Evolutionary conservation across 2,797 vertebrate species (phyloP).

Genomic region (Gouania willdenowi): DNA sequence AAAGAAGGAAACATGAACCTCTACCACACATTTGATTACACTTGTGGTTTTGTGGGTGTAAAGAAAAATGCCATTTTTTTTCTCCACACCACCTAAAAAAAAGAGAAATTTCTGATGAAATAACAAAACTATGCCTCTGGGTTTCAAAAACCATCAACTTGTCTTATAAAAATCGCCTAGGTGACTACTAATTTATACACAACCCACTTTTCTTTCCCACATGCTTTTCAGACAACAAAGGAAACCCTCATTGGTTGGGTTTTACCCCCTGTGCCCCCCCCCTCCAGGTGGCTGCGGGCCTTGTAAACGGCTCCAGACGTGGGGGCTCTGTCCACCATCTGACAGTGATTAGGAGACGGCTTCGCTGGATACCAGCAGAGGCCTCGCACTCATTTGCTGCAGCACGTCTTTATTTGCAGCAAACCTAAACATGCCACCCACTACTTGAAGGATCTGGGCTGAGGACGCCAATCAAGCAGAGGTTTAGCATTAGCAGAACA

Average conservation of each 20-base stretch:
- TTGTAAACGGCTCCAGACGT: constrained; percentile 68
- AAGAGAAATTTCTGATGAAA: no score
- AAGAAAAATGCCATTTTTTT: no score
- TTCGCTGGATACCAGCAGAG: constrained; percentile 35
- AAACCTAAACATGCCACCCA: constrained; percentile 61
- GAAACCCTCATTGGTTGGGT: constrained; percentile 31
- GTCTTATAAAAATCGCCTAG: constrained; percentile 8
- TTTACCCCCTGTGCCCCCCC: neutral
- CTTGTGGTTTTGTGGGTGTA: no score
- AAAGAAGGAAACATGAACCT: no score
- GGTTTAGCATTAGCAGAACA: no score
- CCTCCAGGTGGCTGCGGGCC: constrained; percentile 46
- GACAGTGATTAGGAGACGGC: constrained; percentile 67
- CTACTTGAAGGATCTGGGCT: constrained; percentile 16
- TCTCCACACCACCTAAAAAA: no score
- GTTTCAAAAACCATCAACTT: constrained; percentile 7
- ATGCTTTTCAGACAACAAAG: constrained; percentile 68
- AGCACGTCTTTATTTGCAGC: constrained; percentile 56
- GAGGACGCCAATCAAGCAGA: constrained; percentile 15
- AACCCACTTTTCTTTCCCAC: constrained; percentile 40
- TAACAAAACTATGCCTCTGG: constrained; percentile 2
- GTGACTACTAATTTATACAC: constrained; percentile 28
- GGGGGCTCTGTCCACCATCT: constrained; percentile 67
- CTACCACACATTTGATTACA: no score
- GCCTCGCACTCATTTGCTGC: constrained; percentile 46